Base-by-base conservation (phyloP, 2,888 invertebrate genomes). In the Drosophila limbata region DNA sequence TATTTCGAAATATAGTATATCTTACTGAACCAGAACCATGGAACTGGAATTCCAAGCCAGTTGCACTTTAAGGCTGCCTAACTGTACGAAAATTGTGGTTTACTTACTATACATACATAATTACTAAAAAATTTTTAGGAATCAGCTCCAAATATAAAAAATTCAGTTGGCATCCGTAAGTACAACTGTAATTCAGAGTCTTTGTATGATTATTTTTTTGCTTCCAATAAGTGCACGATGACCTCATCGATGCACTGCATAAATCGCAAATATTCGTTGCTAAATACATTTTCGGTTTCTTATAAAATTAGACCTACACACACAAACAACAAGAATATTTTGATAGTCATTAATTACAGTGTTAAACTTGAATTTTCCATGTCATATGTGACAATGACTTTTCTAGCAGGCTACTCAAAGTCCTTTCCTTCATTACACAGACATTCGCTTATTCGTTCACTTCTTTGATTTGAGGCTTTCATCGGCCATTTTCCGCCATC, bases 361-460 rank as follows among this genome's bases (percentile, higher is more conserved):
- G 21, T 19, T 25, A n/a, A 39, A 15, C 15, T 56, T 42, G 37
- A 28, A 42, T 55, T 64, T 51, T 39, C 51, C 35, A 17, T 50
- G 71, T 70, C 72, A 76, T 60, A 80, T 56, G 33, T 62, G 64
- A 67, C 69, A 86, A 73, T 81, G 77, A 80, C 81, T 79, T 81
- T 71, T 56, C 37, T 33, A 47, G 31, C 31, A 39, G 9, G 13
- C 47, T 40, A 13, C 45, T 55, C 51, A 64, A 51, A 39, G 56
- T 37, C 39, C 65, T 63, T 57, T 37, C 37, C 72, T 64, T 53
- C 53, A 60, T 53, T 25, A n/a, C 19, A 39, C 33, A 37, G 15
- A 31, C 15, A 39, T 44, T 47, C 15, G 11, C 42, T 15, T 31
- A 57, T 11, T 40, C 9, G 40, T 40, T 53, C 15, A 55, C n/a